Base-by-base conservation (phyloP, 2,888 invertebrate genomes). In the Tolmerus cingulatus region DNA sequence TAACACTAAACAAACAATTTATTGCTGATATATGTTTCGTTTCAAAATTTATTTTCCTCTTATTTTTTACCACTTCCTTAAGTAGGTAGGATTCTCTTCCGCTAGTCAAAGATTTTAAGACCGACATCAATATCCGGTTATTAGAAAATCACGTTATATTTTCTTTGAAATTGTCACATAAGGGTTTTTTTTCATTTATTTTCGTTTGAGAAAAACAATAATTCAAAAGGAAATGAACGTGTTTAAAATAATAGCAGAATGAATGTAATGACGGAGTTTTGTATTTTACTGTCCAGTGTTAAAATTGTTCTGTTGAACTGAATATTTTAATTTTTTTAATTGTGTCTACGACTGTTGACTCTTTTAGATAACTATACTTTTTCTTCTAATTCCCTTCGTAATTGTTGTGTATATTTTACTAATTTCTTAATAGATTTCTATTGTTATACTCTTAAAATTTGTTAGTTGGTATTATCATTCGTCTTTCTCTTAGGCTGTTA, bases 401-500 rank as follows among this genome's bases (percentile, higher is more conserved):
- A 23, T 43, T 74, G 74, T n/a, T 85, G 30, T 74, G 85, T 85
- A 74, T 74, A 85, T 27, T 85, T 85, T 85, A 16, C 37, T 57
- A 27, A 46, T 74, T 66, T 85, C 85, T 57, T 74, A 74, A 74
- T 85, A 85, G 30, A 74, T 74, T 30, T 74, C 74, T 85, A 74
- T 43, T 74, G 19, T 30, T 85, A 74, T 85, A 74, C 85, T 85
- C 74, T 85, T 85, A 85, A 85, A 85, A 85, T 85, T 85, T 82
- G 82, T 66, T 82, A 74, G 85, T 85, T 46, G 85, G 74, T 85
- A 74, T 85, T 74, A 85, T 46, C 40, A 43, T 85, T 85, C 85
- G 85, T 85, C 85, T 85, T 85, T 85, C 74, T 85, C 74, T 85
- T 85, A 85, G 74, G 85, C 85, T 85, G 85, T 85, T 85, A 43